Evolutionary conservation across 2,888 invertebrate genomes (phyloP), one percentile per base, ranked within the genome.

Genomic region (Platycnemis pennipes): DNA sequence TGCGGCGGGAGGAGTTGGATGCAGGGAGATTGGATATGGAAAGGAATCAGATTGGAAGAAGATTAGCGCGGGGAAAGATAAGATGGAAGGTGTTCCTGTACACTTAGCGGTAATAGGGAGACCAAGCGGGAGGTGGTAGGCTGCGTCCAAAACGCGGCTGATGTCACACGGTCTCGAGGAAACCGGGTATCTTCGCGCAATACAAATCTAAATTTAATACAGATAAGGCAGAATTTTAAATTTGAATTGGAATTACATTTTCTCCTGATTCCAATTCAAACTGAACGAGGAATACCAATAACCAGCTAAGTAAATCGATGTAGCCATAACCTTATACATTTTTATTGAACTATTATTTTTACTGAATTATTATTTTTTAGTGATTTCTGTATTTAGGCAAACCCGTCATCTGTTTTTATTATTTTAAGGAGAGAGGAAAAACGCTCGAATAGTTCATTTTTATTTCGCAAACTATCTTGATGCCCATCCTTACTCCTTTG

Each of bases 21-120:
- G 77, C 8, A 16, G 37, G 37, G 77, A 77, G 77, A 77, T 77
- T 77, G 77, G 77, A 77, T 77, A 77, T 77, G 37, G 77, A 77
- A 77, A 77, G 77, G 77, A 77, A 77, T 77, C 16, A 77, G 37
- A 77, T 77, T 77, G 77, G 77, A 77, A 37, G 77, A 77, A 77
- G 77, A 77, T 77, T 37, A 37, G 77, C 8, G 77, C 31, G 31
- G 26, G 31, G 37, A 37, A 77, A 77, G 31, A 77, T 77, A 31
- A 77, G 77, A 77, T 77, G 77, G 37, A 77, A 77, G 77, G 37
- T 77, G 77, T 77, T 77, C 77, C 37, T 37, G 37, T 37, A 37
- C 37, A 37, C 77, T 77, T 77, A 77, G 77, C 77, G 77, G 77
- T 37, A 37, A 77, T 77, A 77, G 77, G 37, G 77, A 77, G 31